phyloP scores from a whole-genome alignment of 2,797 vertebrate genomes.

The Muscicapa striata region DNA sequence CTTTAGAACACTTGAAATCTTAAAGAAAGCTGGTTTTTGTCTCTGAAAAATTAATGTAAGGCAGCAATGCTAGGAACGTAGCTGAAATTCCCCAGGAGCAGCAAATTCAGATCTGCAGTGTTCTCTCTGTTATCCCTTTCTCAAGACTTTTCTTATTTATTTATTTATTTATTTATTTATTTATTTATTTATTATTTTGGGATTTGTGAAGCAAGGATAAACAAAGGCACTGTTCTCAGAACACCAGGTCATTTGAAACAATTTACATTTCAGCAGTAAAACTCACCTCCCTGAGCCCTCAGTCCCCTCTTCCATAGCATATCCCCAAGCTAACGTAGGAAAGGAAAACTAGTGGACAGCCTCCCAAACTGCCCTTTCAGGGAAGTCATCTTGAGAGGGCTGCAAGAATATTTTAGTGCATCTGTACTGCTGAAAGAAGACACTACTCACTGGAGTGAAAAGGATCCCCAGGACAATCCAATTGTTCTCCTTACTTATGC shows the following conservation, averaged over 20 bases:
- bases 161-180: background rate
- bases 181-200: background rate
- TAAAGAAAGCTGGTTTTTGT: background rate
- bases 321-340: accelerated
- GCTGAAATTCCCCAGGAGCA: background rate
- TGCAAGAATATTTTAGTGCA: background rate
- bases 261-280: background rate
- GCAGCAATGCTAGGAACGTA: background rate
- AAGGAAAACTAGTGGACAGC: background rate
- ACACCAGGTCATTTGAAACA: background rate
- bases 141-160: background rate
- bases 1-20: background rate
- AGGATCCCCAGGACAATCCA: accelerated
- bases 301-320: background rate
- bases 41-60: background rate
- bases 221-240: background rate
- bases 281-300: background rate
- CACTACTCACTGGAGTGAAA: background rate
- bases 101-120: background rate
- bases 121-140: background rate
- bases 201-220: background rate
- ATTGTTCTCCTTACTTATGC: background rate
- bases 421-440: background rate
- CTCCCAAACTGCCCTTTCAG: background rate
- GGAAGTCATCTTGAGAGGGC: background rate